phyloP scores from a whole-genome alignment of 1,140 invertebrate genomes.

The Drepana arcuata region DNA sequence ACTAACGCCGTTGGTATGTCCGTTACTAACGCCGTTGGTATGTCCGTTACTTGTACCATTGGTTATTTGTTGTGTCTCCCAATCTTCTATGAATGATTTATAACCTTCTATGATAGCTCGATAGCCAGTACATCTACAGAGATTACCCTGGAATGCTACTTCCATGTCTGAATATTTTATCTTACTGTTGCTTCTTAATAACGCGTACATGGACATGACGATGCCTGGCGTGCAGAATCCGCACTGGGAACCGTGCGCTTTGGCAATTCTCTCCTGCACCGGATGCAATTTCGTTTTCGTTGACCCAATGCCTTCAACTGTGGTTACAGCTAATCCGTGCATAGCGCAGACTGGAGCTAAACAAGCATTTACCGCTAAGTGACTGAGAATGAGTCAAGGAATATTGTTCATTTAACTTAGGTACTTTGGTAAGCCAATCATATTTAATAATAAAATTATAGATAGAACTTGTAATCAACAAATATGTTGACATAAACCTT shows the following conservation, averaged over 20 bases:
- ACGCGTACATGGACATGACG: conserved; percentile 94
- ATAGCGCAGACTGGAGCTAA: conserved; percentile 88
- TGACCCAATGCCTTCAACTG: conserved; percentile 90
- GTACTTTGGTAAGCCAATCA: too few relatives aligned
- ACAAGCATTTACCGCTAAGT: conserved; percentile 92
- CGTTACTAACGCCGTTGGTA: conserved; percentile 20
- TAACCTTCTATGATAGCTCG: conserved; percentile 92
- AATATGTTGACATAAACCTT: too few relatives aligned
- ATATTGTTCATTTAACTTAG: too few relatives aligned
- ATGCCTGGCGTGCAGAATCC: conserved; percentile 94
- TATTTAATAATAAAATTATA: too few relatives aligned
- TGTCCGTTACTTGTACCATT: conserved; percentile 22
- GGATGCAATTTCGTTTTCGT: conserved; percentile 82
- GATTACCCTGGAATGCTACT: conserved; percentile 89
- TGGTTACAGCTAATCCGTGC: conserved; percentile 90
- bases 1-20: conserved; percentile 16
- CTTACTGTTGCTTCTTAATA: conserved; percentile 76
- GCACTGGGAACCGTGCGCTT: conserved; percentile 92
- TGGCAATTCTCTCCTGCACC: conserved; percentile 89
- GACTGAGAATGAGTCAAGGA: conserved; percentile 74
- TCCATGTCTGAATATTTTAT: conserved; percentile 82
- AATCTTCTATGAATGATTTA: conserved; percentile 87
- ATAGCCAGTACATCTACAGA: conserved; percentile 94
- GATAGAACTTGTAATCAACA: too few relatives aligned
- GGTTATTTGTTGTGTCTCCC: conserved; percentile 69